These are phyloP conservation scores for Pseudochirops cupreus DNA, from an alignment of 2,797 vertebrate genomes.

Conservation along the genomic window DNA sequence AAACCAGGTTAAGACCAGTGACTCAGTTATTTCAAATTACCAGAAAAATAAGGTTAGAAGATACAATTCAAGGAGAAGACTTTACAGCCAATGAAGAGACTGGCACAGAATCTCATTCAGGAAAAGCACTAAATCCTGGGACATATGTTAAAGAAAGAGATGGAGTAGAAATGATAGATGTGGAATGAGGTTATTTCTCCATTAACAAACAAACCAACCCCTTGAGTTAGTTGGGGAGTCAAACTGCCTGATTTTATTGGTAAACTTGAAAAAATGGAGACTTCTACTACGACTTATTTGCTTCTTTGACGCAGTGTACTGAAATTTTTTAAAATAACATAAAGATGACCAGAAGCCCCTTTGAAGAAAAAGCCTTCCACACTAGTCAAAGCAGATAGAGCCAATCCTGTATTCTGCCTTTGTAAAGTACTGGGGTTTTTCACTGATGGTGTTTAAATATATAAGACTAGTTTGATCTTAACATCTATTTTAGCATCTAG, in stretches of 20 bases:
- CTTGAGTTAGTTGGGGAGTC: conserved; percentile 45
- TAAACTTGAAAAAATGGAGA: conserved; percentile 52
- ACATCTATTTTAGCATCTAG: conserved; percentile 42
- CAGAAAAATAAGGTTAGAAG: conserved; percentile 72
- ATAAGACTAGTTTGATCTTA: conserved; percentile 42
- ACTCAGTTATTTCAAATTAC: conserved; percentile 73
- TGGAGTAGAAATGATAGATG: conserved; percentile 74
- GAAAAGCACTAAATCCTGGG: conserved; percentile 55
- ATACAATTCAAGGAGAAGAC: conserved; percentile 49
- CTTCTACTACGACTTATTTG: conserved; percentile 33
- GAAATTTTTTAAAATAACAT: conserved; percentile 10
- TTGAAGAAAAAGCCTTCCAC: conserved; percentile 40
- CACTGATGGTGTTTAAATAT: conserved; percentile 47
- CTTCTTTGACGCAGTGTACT: conserved; percentile 37
- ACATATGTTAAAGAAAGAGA: conserved; percentile 76
- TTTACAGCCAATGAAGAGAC: conserved; percentile 53
- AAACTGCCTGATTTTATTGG: conserved; percentile 41
- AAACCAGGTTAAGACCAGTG: conserved; percentile 59
- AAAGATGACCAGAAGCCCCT: conserved; percentile 26
- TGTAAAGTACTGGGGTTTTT: conserved; percentile 46
- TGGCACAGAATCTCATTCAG: conserved; percentile 40
- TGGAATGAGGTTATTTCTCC: conserved; percentile 68
- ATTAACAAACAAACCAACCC: conserved; percentile 27
- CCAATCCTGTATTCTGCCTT: conserved; percentile 7
- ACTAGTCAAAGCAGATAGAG: conserved; percentile 53